A percentile compares a stretch with the other conserved stretches of the same genome.
Evolutionary conservation across 2,113 vertebrate species (phyloP).

Genomic region (Pimephales promelas): DNA sequence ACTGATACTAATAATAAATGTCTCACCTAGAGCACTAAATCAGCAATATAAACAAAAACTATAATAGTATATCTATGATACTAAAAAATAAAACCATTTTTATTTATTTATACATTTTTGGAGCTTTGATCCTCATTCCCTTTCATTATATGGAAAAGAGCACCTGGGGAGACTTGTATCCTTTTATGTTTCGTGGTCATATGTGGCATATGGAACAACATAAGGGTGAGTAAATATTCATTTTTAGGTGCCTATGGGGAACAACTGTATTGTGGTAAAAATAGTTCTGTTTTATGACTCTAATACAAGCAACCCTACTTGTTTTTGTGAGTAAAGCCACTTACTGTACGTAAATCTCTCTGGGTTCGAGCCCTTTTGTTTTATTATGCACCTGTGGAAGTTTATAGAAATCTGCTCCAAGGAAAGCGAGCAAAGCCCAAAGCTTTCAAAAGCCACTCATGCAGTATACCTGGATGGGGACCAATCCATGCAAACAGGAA

Average conservation of each 20-base stretch:
- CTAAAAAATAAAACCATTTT: background rate
- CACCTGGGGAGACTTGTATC: background rate
- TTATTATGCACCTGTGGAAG: constrained; percentile 55
- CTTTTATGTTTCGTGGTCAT: constrained; percentile 2
- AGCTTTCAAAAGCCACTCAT: background rate
- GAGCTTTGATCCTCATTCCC: no score
- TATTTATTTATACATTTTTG: background rate
- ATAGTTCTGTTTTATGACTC: background rate
- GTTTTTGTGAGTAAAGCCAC: constrained; percentile 17
- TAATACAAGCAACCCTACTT: constrained; percentile 3
- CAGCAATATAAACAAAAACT: background rate
- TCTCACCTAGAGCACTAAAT: no score
- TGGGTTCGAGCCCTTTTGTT: constrained; percentile 39
- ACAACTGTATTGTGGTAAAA: constrained; percentile 16
- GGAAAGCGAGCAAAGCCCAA: background rate
- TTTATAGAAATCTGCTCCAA: constrained; percentile 51
- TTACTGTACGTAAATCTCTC: constrained; percentile 34
- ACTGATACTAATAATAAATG: no score
- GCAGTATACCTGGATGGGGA: background rate
- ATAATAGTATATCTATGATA: background rate
- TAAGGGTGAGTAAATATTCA: background rate
- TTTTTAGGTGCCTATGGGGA: background rate
- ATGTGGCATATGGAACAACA: background rate
- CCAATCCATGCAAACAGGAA: constrained; percentile 28
- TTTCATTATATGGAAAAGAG: background rate